These are phyloP conservation scores for Drosophila infuscata DNA, from an alignment of 2,888 invertebrate species.

Conservation along the genomic window DNA sequence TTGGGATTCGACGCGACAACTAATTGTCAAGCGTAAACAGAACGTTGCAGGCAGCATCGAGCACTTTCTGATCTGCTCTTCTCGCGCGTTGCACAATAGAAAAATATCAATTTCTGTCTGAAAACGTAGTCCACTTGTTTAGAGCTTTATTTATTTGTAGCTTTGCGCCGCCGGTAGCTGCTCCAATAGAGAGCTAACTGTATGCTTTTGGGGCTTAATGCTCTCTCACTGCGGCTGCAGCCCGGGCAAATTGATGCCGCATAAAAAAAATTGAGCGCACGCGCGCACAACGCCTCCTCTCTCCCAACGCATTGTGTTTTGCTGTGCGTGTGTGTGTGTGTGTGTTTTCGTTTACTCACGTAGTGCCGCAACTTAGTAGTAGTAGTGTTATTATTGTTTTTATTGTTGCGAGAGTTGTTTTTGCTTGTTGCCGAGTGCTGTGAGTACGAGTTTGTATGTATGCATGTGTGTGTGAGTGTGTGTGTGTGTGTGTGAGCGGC, in stretches of 20 bases:
- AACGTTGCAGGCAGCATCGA: constrained; percentile 26
- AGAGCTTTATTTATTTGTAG: constrained; percentile 43
- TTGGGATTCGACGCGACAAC: constrained; percentile 4
- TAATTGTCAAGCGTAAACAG: constrained; percentile 36
- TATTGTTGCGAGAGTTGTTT: constrained; percentile 71
- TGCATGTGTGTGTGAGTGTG: constrained; percentile 30
- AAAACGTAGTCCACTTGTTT: constrained; percentile 15
- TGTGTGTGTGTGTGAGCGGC: constrained; percentile 45
- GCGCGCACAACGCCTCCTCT: constrained; percentile 44
- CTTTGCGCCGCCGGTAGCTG: constrained; percentile 62
- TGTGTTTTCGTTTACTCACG: constrained; percentile 69
- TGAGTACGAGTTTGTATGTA: constrained; percentile 41
- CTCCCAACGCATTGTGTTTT: constrained; percentile 55
- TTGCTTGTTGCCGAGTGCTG: constrained; percentile 76
- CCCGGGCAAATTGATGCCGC: constrained; percentile 62
- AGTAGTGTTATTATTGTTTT: constrained; percentile 77
- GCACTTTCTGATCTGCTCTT: constrained; percentile 8
- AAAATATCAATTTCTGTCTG: constrained; percentile 37
- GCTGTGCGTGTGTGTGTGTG: constrained; percentile 31
- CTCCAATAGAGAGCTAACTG: constrained; percentile 39
- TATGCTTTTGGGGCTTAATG: constrained; percentile 10
- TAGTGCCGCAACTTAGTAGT: constrained; percentile 75
- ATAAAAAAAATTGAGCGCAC: constrained; percentile 51
- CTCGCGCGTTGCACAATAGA: constrained; percentile 41
- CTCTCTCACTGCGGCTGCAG: constrained; percentile 31